Conservation (phyloP, 2,113 vertebrate genomes). For the Nicator chloris region DNA sequence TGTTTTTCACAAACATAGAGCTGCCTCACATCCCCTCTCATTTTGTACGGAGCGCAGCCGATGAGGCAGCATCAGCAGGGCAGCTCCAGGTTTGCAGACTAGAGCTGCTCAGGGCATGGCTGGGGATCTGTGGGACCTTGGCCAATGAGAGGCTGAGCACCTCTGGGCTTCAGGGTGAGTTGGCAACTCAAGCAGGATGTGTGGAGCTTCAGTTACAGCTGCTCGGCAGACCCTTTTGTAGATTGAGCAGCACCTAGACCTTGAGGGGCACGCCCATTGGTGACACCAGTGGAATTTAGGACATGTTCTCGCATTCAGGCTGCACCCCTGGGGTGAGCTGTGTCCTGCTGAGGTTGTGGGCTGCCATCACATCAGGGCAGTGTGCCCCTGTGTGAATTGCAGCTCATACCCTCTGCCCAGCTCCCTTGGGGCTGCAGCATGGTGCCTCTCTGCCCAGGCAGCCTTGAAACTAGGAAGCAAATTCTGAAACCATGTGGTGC, state of each 20-base stretch:
- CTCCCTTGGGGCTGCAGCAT: neutral
- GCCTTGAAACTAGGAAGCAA: neutral
- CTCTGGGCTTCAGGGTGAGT: neutral
- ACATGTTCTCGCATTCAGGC: neutral
- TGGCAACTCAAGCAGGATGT: neutral
- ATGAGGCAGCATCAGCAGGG: neutral
- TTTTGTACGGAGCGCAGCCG: rapidly evolving
- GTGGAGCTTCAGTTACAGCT: neutral
- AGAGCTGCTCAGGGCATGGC: neutral
- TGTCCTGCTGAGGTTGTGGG: neutral
- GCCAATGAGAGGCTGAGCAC: neutral
- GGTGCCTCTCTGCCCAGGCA: neutral
- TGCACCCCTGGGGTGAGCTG: rapidly evolving
- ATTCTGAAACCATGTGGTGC: rapidly evolving
- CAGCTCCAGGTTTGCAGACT: neutral
- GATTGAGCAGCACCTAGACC: neutral
- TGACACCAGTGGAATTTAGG: neutral
- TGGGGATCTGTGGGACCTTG: neutral
- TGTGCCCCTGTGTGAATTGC: rapidly evolving
- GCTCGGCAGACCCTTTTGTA: neutral
- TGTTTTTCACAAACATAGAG: rapidly evolving
- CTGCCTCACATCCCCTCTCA: neutral
- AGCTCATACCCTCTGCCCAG: neutral
- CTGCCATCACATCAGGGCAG: neutral
- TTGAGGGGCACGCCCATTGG: neutral